Conservation (phyloP, 2,888 invertebrate species). For the Chymomyza fuscimana region DNA sequence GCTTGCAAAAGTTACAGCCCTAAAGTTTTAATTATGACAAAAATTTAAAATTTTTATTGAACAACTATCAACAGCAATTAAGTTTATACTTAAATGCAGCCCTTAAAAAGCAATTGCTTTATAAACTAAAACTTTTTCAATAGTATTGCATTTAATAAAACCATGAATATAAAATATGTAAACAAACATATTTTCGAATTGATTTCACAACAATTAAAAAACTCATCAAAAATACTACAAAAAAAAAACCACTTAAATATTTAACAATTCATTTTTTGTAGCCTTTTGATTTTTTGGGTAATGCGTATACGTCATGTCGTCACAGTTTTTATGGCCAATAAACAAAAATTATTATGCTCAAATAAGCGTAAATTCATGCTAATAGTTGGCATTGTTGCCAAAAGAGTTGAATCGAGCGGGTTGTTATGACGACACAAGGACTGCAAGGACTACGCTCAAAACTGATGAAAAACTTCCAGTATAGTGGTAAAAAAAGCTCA, state of each 20-base stretch:
- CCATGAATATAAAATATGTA: neutral
- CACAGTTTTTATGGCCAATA: conserved; percentile 65
- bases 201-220: conserved; percentile 64
- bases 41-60: no score
- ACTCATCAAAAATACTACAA: conserved; percentile 38
- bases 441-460: neutral
- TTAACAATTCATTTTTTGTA: conserved; percentile 36
- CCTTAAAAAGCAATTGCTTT: no score
- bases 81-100: no score
- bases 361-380: conserved; percentile 70
- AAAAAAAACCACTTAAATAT: conserved; percentile 49
- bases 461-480: conserved; percentile 7
- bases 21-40: no score
- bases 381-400: conserved; percentile 64
- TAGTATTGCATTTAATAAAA: neutral
- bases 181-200: conserved; percentile 39
- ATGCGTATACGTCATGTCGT: conserved; percentile 21
- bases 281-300: conserved; percentile 22
- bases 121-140: neutral
- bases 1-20: no score
- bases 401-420: conserved; percentile 46
- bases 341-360: conserved; percentile 72
- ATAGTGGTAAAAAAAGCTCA: conserved; percentile 36
- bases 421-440: neutral
- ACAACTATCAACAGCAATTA: no score